These are phyloP conservation scores for Struthio camelus DNA, from an alignment of 2,113 vertebrate genomes.

Conservation along the genomic window DNA sequence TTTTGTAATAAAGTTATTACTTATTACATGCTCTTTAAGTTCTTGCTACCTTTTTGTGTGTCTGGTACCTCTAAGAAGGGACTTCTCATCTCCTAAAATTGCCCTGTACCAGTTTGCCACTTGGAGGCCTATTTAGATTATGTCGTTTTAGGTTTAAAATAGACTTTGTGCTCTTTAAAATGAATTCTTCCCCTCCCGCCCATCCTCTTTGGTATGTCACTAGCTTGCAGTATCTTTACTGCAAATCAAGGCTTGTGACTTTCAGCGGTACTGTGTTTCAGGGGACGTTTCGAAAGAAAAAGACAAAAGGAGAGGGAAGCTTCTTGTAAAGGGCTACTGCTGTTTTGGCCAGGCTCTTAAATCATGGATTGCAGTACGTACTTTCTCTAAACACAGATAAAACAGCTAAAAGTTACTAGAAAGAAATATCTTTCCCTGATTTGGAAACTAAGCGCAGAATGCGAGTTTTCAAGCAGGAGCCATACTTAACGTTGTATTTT, in stretches of 20 bases:
- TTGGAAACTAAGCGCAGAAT: slow-evolving; percentile 37
- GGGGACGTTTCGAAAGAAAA: not conserved
- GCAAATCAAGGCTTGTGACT: slow-evolving; percentile 30
- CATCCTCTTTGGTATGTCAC: not conserved
- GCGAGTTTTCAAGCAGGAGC: slow-evolving; percentile 12
- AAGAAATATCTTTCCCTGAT: slow-evolving; percentile 31
- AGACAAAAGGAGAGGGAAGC: slow-evolving; percentile 30
- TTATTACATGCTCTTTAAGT: not conserved
- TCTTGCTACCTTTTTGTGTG: not conserved
- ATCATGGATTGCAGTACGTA: slow-evolving; percentile 38
- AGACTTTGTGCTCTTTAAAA: not conserved
- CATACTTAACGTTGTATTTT: not conserved
- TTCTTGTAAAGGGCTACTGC: slow-evolving; percentile 24
- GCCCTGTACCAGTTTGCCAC: not conserved
- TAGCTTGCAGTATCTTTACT: slow-evolving; percentile 15
- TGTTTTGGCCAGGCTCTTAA: slow-evolving; percentile 36
- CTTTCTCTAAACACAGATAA: slow-evolving; percentile 39
- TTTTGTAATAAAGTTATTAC: not conserved
- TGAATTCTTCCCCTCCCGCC: not conserved
- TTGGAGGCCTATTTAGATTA: not conserved
- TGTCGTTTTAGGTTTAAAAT: not conserved
- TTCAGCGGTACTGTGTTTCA: not conserved
- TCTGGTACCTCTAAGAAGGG: not conserved
- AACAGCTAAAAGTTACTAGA: slow-evolving; percentile 30
- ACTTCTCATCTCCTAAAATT: not conserved